Conservation (phyloP, 2,888 invertebrate genomes). For the Xestia xanthographa region DNA sequence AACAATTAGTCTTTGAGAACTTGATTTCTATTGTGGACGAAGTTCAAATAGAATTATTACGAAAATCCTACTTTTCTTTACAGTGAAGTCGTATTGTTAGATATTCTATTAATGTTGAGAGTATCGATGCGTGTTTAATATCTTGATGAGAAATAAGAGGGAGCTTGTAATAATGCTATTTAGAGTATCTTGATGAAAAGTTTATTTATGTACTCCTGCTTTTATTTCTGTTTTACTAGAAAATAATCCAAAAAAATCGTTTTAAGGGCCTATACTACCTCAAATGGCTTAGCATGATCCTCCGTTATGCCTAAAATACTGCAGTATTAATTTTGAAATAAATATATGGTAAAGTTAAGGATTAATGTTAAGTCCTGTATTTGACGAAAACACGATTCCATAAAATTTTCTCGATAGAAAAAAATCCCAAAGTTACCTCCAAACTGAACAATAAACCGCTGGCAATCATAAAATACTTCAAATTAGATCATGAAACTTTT, state of each 20-base stretch:
- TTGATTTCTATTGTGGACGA: conserved; percentile 5
- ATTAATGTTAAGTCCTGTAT: no score
- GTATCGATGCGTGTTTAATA: not conserved
- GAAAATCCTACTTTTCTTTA: not conserved
- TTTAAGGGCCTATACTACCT: no score
- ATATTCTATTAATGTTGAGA: not conserved
- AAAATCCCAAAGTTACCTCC: no score
- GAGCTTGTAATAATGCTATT: not conserved
- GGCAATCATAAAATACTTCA: no score
- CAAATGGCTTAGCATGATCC: no score
- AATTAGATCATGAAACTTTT: no score
- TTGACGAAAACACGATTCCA: no score
- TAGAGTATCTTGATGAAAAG: not conserved
- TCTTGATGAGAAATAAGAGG: not conserved
- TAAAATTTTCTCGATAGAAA: no score
- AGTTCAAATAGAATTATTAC: conserved; percentile 11
- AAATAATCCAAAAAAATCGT: not conserved
- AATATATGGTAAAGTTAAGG: no score
- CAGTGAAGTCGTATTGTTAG: not conserved
- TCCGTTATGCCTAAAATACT: no score
- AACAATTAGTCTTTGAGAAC: conserved; percentile 34
- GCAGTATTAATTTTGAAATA: no score
- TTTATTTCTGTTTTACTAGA: not conserved
- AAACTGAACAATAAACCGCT: no score
- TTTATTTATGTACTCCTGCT: not conserved